These are phyloP conservation scores for Ophonus ardosiacus DNA, from an alignment of 2,888 invertebrate species.

Conservation along the genomic window DNA sequence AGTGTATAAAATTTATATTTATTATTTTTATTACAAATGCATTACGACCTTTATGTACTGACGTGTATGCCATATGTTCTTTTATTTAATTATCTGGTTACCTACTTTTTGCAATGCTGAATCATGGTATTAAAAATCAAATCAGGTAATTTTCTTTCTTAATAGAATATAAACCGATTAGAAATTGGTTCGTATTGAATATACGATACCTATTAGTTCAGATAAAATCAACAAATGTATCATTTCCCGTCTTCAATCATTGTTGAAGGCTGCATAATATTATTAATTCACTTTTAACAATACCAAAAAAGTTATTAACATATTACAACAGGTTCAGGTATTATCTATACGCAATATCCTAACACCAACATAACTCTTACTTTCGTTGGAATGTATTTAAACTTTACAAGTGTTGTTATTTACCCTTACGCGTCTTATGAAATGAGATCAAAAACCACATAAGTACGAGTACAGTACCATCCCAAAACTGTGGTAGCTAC, in stretches of 20 bases:
- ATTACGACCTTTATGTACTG: neutral
- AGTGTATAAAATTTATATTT: neutral
- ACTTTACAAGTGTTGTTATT: too few species aligned
- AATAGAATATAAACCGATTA: neutral
- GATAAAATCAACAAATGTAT: neutral
- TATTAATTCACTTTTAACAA: neutral
- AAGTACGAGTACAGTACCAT: too few species aligned
- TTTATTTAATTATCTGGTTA: neutral
- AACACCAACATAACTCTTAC: neutral
- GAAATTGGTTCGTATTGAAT: neutral
- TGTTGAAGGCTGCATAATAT: neutral
- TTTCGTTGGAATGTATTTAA: too few species aligned
- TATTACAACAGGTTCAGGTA: neutral
- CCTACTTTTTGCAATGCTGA: neutral
- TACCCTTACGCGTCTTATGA: too few species aligned
- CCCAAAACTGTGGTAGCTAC: too few species aligned
- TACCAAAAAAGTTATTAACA: neutral
- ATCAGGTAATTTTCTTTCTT: neutral
- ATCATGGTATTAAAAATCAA: neutral
- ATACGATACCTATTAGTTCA: neutral
- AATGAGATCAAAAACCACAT: too few species aligned
- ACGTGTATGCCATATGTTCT: neutral
- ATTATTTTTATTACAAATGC: neutral
- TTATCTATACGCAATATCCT: neutral
- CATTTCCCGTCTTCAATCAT: constrained; percentile 17